A percentile compares a stretch with the other conserved stretches of the same genome.
These are phyloP conservation scores for Macrosteles quadrilineatus DNA, from an alignment of 1,140 invertebrate genomes.

Conservation along the genomic window DNA sequence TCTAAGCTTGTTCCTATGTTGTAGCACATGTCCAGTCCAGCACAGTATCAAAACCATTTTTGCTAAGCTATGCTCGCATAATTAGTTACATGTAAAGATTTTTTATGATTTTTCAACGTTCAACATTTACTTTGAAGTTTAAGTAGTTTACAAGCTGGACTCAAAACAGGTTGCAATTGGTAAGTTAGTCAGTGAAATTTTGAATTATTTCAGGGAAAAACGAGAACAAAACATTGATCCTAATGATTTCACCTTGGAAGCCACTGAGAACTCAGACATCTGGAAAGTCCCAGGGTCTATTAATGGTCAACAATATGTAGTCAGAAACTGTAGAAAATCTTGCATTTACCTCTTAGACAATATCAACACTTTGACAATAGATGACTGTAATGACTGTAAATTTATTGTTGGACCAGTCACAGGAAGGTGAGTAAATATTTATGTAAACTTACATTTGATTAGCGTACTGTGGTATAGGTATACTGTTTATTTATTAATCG, in stretches of 20 bases:
- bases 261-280: slow-evolving; percentile 51
- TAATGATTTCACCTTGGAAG: slow-evolving; percentile 57
- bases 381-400: slow-evolving; percentile 63
- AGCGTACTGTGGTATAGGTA: too few species aligned
- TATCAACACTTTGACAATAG: slow-evolving; percentile 59
- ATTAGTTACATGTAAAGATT: too few species aligned
- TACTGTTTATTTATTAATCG: too few species aligned
- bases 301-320: slow-evolving; percentile 62
- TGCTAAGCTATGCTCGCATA: too few species aligned
- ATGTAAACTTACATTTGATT: too few species aligned
- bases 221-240: slow-evolving; percentile 35
- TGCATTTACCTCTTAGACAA: slow-evolving; percentile 63
- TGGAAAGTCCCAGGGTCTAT: slow-evolving; percentile 56
- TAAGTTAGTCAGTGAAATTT: background rate
- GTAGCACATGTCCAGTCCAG: too few species aligned
- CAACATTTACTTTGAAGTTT: too few species aligned
- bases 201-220: slow-evolving; percentile 30
- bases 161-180: too few species aligned
- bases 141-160: too few species aligned
- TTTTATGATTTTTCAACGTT: too few species aligned
- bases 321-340: slow-evolving; percentile 60
- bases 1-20: too few species aligned
- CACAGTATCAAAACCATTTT: too few species aligned
- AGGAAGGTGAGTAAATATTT: slow-evolving; percentile 54
- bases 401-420: slow-evolving; percentile 63